A percentile compares a stretch with the other conserved stretches of the same genome.
Conservation (phyloP, 1,140 invertebrate genomes). For the Drosophila ercepeae region DNA sequence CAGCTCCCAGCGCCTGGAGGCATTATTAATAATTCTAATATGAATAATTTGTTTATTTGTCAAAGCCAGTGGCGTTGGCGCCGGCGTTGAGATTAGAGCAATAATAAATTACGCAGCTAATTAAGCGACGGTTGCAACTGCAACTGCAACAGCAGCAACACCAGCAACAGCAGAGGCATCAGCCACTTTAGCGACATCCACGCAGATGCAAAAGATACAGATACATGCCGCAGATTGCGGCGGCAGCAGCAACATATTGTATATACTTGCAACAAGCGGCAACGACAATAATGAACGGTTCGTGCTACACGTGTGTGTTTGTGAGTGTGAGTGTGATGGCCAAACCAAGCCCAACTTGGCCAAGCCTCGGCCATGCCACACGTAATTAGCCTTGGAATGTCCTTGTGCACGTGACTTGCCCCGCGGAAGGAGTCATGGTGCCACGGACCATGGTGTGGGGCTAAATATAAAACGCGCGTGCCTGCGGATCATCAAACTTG, state of each 20-base stretch:
- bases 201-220: conserved; percentile 77
- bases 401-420: conserved; percentile 79
- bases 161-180: conserved; percentile 2
- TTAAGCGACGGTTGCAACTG: conserved; percentile 60
- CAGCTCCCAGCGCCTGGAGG: conserved; percentile 18
- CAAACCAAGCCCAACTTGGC: conserved; percentile 43
- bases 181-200: conserved; percentile 49
- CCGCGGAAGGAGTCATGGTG: conserved; percentile 32
- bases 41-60: conserved; percentile 78
- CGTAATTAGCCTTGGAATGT: conserved; percentile 83
- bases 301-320: conserved; percentile 47
- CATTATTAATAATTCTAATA: conserved; percentile 72
- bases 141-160: conserved; percentile 18
- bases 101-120: conserved; percentile 81
- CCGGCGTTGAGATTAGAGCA: conserved; percentile 68
- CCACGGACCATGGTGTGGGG: conserved; percentile 40
- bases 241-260: conserved; percentile 9
- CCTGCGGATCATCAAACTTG: conserved; percentile 72
- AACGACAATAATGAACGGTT: conserved; percentile 72
- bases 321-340: conserved; percentile 22
- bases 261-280: conserved; percentile 17
- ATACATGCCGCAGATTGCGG: conserved; percentile 67
- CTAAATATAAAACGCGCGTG: conserved; percentile 80
- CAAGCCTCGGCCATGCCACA: conserved; percentile 54
- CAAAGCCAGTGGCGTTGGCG: conserved; percentile 66